Base-by-base conservation (phyloP, 2,888 invertebrate genomes). In the Pyrrhosoma nymphula region DNA sequence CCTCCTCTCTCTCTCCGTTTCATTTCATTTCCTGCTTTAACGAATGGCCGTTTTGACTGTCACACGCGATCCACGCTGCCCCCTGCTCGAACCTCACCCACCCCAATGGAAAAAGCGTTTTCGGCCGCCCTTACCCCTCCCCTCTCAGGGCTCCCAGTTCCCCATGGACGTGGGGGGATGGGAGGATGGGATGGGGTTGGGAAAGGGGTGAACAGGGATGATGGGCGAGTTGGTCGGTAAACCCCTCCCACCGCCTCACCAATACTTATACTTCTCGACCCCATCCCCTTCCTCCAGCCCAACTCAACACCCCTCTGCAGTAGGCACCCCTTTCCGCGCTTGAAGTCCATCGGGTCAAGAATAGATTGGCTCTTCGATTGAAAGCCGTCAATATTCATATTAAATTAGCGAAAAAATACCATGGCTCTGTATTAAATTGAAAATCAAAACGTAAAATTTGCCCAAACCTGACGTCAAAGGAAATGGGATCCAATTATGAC, bases 21-120 rank as follows among this genome's bases (percentile, higher is more conserved):
- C 69, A 69, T 69, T 69, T 69, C 69, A 69, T 69, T 69, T 69
- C 69, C 69, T 69, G 69, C 69, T 69, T 69, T 69, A 69, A 69
- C 69, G 69, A 69, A 69, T 69, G n/a, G 69, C 69, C 69, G 69
- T 69, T 69, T 26, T 26, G 69, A 69, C 69, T 69, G 69, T 69
- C 69, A n/a, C 69, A 69, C 69, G 69, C 69, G 69, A 69, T 69
- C 69, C 69, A 12, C 69, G 26, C 60, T 8, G 12, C 20, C 16
- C 60, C 60, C 20, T 10, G 2, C 60, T 60, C 60, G 60, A 60
- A 0, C 60, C 16, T 18, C 60, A 18, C 60, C 6, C 60, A 60
- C 60, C 60, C 16, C 60, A 60, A 20, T 14, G 60, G 18, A 60
- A 20, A 60, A 47, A 47, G 47, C 8, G 8, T 47, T 47, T 60